Evolutionary conservation across 2,797 vertebrate genomes (phyloP).

Genomic region (Chelon labrosus): DNA sequence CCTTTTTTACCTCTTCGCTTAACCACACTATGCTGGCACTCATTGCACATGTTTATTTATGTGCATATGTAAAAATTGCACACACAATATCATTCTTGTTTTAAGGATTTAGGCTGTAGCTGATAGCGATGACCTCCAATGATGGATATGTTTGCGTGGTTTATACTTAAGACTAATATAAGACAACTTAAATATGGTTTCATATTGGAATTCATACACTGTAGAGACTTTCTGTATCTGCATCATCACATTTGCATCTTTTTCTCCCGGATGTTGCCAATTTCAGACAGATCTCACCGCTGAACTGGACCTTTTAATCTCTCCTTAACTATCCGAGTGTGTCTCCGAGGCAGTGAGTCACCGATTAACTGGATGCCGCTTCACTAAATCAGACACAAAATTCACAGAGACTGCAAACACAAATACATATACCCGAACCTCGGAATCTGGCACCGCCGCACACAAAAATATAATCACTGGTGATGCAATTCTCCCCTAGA

Average conservation of each 20-base stretch:
- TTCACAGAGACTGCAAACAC: conserved; percentile 2
- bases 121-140: background rate
- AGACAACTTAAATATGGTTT: no score
- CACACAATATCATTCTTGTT: background rate
- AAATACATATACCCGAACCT: background rate
- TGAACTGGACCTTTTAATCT: conserved; percentile 30
- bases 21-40: conserved; percentile 16
- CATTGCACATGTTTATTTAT: conserved; percentile 28
- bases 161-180: no score
- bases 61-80: background rate
- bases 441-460: background rate
- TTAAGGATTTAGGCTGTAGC: conserved; percentile 1
- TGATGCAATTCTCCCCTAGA: background rate
- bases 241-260: background rate
- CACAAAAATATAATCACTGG: background rate
- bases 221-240: no score
- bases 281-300: conserved; percentile 20
- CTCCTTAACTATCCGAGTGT: background rate
- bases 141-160: no score
- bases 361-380: conserved; percentile 17
- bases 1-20: conserved; percentile 9
- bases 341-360: conserved; percentile 8
- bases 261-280: conserved; percentile 4
- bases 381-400: conserved; percentile 15
- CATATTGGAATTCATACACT: no score